Percentiles rank a stretch among this genome's conserved stretches.
phyloP scores from a whole-genome alignment of 1,140 invertebrate genomes.

The Yoshiicerus persimilis region DNA sequence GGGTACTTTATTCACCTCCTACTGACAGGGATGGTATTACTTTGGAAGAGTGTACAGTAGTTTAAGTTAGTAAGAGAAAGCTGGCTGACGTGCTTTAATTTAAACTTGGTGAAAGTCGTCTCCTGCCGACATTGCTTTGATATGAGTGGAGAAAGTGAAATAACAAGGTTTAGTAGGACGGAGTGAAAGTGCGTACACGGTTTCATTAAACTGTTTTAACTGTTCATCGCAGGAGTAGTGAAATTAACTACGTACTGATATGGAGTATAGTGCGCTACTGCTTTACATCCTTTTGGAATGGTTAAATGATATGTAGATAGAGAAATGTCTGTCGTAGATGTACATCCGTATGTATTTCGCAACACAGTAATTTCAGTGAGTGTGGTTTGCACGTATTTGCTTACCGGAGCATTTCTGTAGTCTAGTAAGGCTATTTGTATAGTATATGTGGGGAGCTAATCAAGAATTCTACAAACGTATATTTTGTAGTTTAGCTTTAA shows the following conservation, averaged over 20 bases:
- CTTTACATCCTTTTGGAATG: background rate
- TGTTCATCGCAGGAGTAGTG: background rate
- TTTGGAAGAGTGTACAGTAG: background rate
- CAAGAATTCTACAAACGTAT: background rate
- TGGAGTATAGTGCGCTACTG: background rate
- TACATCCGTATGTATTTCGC: background rate
- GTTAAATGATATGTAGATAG: background rate
- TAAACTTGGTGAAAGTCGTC: background rate
- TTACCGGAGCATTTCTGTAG: background rate
- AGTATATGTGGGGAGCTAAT: background rate
- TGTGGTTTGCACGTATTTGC: background rate
- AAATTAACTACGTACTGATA: background rate
- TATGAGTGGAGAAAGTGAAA: background rate
- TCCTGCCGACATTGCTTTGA: background rate
- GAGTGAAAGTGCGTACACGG: background rate
- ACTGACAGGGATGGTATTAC: background rate
- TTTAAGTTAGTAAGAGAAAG: background rate
- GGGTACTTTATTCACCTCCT: background rate
- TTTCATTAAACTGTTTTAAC: background rate
- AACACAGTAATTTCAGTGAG: too few relatives aligned
- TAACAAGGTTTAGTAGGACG: background rate
- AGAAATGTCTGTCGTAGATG: background rate
- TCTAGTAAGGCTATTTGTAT: background rate
- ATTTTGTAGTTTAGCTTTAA: background rate
- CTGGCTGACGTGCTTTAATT: background rate